phyloP scores from a whole-genome alignment of 2,113 vertebrate species.

The Halcyon malimbica region DNA sequence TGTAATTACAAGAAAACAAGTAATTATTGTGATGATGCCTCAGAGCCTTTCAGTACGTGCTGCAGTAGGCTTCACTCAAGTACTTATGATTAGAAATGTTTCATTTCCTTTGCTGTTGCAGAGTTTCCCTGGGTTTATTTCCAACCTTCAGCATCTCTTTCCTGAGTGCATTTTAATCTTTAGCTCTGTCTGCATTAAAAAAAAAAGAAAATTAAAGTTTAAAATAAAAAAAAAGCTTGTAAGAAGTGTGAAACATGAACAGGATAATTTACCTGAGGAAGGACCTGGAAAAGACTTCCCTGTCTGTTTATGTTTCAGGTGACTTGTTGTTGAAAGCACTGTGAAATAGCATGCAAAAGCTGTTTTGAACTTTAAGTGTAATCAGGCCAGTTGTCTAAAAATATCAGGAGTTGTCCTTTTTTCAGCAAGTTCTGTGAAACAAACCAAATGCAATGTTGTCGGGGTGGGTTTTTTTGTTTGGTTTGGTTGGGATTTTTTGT shows the following conservation, averaged over 20 bases:
- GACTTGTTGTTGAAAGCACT: background rate
- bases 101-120: constrained; percentile 19
- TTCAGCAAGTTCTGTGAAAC: background rate
- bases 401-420: background rate
- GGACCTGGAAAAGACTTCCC: background rate
- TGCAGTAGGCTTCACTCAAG: background rate
- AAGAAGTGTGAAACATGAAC: background rate
- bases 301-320: background rate
- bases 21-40: background rate
- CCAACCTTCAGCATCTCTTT: background rate
- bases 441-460: background rate
- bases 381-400: background rate
- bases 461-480: background rate
- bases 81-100: background rate
- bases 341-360: background rate
- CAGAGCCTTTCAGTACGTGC: background rate
- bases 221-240: background rate
- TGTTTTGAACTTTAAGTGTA: background rate
- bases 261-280: background rate
- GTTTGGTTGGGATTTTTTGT: background rate
- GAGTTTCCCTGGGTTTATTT: background rate
- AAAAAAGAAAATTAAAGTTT: background rate
- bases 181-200: background rate
- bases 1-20: background rate
- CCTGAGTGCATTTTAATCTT: background rate